Evolutionary conservation across 1,140 invertebrate species (phyloP), one percentile per base, ranked within the genome.

Genomic region (Doryteuthis pealeii): DNA sequence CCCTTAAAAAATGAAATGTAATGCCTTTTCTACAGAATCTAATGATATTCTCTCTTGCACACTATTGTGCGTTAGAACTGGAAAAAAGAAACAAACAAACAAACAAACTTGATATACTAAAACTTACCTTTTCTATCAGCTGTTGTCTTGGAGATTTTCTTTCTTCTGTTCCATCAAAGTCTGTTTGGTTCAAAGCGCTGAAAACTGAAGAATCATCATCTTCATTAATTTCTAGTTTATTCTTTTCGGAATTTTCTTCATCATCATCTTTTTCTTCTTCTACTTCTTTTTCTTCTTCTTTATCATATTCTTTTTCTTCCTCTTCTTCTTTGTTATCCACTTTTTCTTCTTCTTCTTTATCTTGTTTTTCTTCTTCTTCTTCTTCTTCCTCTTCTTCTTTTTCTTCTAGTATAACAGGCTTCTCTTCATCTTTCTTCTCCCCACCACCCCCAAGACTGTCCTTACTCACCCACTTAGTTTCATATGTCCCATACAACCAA

Each of bases 401-500:
- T 68, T 31, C 32, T 68, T 35, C 28, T 15, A 26, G 58, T 4
- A 6, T 62, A 26, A 26, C 58, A 62, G 15, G 15, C 31, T 71
- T 62, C 67, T 72, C 58, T 73, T 28, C n/a, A 35, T 2, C 62
- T 62, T 15, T n/a, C 49, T 12, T 35, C 71, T 67, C 65, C 69
- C 54, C 71, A 35, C 30, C 40, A 22, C 22, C 70, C n/a, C 3
- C 73, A 71, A 35, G 54, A 68, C 69, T 40, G 54, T 33, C 70
- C 74, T 10, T 32, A 62, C 30, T 31, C 77, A 80, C n/a, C 73
- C 79, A 58, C 78, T 80, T 31, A 74, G 78, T 79, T 78, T 81
- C 72, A 71, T 84, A 84, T 18, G 79, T 80, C 1, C 80, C 83
- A 35, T 80, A 81, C 43, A 87, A 74, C 86, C 85, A 87, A 65